Conservation (phyloP, 2,888 invertebrate genomes). For the Hirtodrosophila cameraria region DNA sequence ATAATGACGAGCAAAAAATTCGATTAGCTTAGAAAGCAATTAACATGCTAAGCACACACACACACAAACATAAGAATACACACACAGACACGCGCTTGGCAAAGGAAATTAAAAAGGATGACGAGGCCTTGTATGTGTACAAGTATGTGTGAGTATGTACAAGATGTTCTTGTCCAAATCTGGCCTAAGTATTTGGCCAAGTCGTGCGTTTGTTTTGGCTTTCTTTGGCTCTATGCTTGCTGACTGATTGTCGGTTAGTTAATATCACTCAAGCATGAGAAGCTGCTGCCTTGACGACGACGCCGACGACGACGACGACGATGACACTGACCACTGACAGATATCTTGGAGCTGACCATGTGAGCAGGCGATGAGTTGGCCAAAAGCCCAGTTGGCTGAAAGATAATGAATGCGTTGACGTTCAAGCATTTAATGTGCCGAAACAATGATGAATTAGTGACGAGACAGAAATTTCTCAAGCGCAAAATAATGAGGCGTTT, state of each 20-base stretch:
- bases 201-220: conserved; percentile 45
- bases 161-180: conserved; percentile 57
- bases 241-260: conserved; percentile 80
- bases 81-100: conserved; percentile 5
- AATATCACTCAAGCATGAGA: conserved; percentile 74
- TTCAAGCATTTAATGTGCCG: conserved; percentile 81
- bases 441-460: conserved; percentile 82
- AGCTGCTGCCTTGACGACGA: conserved; percentile 51
- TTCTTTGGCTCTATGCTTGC: conserved; percentile 41
- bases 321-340: conserved; percentile 47
- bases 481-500: conserved; percentile 78
- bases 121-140: conserved; percentile 40
- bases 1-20: conserved; percentile 77
- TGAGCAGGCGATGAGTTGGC: conserved; percentile 71
- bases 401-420: conserved; percentile 80
- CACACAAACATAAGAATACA: conserved; percentile 6
- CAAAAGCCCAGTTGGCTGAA: conserved; percentile 51
- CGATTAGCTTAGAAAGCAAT: conserved; percentile 77
- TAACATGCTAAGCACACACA: conserved; percentile 66
- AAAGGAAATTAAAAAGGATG: conserved; percentile 62
- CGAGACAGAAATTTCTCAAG: conserved; percentile 80
- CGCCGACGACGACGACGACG: too few relatives aligned
- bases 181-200: conserved; percentile 59
- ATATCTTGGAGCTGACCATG: conserved; percentile 51
- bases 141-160: conserved; percentile 45